phyloP scores from a whole-genome alignment of 2,888 invertebrate species.

The Drosophila flavopinicola region DNA sequence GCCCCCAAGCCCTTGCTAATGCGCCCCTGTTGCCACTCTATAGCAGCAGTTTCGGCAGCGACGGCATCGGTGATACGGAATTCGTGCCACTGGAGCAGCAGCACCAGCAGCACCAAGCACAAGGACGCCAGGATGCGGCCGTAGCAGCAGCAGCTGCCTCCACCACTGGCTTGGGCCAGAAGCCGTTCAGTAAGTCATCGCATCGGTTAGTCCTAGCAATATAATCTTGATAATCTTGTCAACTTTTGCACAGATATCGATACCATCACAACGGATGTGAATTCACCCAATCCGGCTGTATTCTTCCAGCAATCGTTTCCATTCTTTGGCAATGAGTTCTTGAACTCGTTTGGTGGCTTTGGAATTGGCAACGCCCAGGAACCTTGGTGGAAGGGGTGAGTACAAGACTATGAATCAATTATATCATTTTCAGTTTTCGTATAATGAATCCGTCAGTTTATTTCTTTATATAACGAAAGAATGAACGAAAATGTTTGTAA shows the following conservation, averaged over 20 bases:
- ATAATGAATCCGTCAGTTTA: no score
- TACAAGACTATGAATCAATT: background rate
- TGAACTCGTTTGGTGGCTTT: slow-evolving; percentile 82
- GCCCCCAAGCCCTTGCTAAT: slow-evolving; percentile 49
- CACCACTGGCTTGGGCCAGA: slow-evolving; percentile 48
- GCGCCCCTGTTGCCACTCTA: slow-evolving; percentile 73
- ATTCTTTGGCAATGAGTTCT: slow-evolving; percentile 83
- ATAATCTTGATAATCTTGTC: background rate
- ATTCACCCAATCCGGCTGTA: slow-evolving; percentile 71
- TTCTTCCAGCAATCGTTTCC: slow-evolving; percentile 83
- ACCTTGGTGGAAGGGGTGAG: slow-evolving; percentile 84
- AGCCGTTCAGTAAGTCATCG: slow-evolving; percentile 78
- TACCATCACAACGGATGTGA: slow-evolving; percentile 78
- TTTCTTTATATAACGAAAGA: no score
- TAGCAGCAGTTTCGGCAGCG: slow-evolving; percentile 69
- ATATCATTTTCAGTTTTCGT: no score
- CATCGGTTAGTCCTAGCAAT: background rate
- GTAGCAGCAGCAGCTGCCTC: slow-evolving; percentile 17
- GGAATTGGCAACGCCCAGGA: slow-evolving; percentile 78
- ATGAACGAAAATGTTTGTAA: no score
- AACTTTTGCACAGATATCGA: slow-evolving; percentile 73
- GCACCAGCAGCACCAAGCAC: slow-evolving; percentile 35
- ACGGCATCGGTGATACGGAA: slow-evolving; percentile 69
- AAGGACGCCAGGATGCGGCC: slow-evolving; percentile 55
- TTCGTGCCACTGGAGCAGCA: slow-evolving; percentile 79